A percentile compares a stretch with the other conserved stretches of the same genome.
Conservation (phyloP, 2,888 invertebrate genomes). For the Lithophane ornitopus region DNA sequence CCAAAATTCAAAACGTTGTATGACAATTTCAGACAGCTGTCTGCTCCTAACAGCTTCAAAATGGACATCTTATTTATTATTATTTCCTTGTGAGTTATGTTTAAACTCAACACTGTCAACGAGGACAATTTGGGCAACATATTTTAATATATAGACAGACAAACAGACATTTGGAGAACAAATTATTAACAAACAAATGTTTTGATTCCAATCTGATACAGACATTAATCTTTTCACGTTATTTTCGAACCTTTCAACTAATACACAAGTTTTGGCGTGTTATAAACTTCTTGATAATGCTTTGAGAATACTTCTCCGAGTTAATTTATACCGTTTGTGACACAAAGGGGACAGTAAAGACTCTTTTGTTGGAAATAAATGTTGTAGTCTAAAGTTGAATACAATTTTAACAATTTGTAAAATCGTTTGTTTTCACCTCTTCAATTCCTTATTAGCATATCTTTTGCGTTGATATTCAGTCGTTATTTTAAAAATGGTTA, state of each 20-base stretch:
- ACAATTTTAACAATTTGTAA: conserved; percentile 13
- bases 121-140: neutral
- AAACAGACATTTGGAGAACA: conserved; percentile 14
- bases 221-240: conserved; percentile 41
- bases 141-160: conserved; percentile 4
- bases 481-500: neutral
- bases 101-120: neutral
- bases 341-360: conserved; percentile 11
- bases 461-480: neutral
- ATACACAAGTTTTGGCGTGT: conserved; percentile 53
- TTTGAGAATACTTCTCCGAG: conserved; percentile 24
- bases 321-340: conserved; percentile 38
- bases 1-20: neutral
- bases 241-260: conserved; percentile 56
- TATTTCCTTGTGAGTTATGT: neutral
- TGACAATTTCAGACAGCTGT: neutral
- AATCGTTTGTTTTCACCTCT: neutral
- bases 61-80: conserved; percentile 1
- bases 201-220: conserved; percentile 36
- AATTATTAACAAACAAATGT: conserved; percentile 26
- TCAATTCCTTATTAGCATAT: neutral
- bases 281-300: conserved; percentile 49
- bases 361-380: conserved; percentile 26
- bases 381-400: neutral
- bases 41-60: neutral